Percentiles rank a stretch among this genome's conserved stretches.
phyloP scores from a whole-genome alignment of 2,797 vertebrate genomes.

The Gadopsis marmoratus region DNA sequence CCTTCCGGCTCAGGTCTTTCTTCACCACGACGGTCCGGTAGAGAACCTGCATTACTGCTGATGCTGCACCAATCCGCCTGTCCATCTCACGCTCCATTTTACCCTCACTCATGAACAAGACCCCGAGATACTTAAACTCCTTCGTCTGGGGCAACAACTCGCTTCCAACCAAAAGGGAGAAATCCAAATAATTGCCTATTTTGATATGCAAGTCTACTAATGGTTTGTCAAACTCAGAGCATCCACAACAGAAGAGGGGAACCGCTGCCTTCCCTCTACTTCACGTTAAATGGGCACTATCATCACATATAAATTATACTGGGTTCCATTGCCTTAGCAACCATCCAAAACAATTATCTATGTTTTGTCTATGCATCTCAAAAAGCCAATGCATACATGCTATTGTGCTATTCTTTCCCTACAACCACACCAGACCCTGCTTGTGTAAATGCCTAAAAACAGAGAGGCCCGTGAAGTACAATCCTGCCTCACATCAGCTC shows the following conservation, averaged over 20 bases:
- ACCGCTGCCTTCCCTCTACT: background rate
- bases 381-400: background rate
- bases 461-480: background rate
- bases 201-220: background rate
- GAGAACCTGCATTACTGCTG: too few species aligned
- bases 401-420: background rate
- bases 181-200: background rate
- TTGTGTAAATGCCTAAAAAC: constrained; percentile 1
- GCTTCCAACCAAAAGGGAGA: too few species aligned
- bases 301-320: background rate
- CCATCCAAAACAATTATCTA: constrained; percentile 2
- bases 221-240: background rate
- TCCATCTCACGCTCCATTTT: too few species aligned
- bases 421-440: background rate
- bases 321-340: background rate
- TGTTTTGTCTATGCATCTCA: background rate
- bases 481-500: background rate
- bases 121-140: too few species aligned
- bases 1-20: too few species aligned
- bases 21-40: too few species aligned
- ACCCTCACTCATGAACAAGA: too few species aligned
- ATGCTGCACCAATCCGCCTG: too few species aligned
- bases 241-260: background rate
- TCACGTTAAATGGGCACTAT: constrained; percentile 3
- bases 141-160: too few species aligned